Conservation (phyloP, 2,797 vertebrate genomes). For the Macropodus opercularis region DNA sequence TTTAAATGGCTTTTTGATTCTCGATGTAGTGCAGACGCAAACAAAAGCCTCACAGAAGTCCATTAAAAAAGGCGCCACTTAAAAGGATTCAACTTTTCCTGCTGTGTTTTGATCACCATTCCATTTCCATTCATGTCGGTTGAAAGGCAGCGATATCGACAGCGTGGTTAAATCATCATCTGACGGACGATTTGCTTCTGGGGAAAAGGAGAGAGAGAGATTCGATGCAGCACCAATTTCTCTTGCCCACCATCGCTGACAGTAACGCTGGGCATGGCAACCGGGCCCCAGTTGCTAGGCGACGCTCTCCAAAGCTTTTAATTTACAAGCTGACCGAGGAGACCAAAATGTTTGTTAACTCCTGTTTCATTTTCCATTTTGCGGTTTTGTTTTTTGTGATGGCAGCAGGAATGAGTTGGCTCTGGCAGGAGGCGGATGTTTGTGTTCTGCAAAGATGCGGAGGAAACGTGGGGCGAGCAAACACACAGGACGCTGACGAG, state of each 20-base stretch:
- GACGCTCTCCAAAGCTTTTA: conserved; percentile 77
- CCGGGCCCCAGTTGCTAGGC: conserved; percentile 74
- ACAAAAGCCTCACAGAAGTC: conserved; percentile 26
- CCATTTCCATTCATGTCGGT: conserved; percentile 24
- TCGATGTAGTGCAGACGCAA: conserved; percentile 1
- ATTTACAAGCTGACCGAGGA: conserved; percentile 69
- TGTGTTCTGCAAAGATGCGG: not conserved
- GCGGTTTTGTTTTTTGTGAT: not conserved
- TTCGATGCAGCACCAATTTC: conserved; percentile 52
- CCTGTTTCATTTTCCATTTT: conserved; percentile 61
- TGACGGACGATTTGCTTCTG: conserved; percentile 54
- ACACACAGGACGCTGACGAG: not conserved
- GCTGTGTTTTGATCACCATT: conserved; percentile 28
- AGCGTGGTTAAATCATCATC: conserved; percentile 37
- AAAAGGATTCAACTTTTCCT: not conserved
- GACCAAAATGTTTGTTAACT: conserved; percentile 65
- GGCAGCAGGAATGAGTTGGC: not conserved
- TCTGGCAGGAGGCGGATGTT: conserved; percentile 7
- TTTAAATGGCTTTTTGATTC: conserved; percentile 32
- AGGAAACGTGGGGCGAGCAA: not conserved
- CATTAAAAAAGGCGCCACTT: not conserved
- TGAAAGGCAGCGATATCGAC: conserved; percentile 22
- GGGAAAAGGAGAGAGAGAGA: conserved; percentile 46
- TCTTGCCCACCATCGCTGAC: conserved; percentile 70
- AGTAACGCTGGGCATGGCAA: conserved; percentile 70